Evolutionary conservation across 2,888 invertebrate species (phyloP).

Genomic region (Scrobipalpa atriplicella): DNA sequence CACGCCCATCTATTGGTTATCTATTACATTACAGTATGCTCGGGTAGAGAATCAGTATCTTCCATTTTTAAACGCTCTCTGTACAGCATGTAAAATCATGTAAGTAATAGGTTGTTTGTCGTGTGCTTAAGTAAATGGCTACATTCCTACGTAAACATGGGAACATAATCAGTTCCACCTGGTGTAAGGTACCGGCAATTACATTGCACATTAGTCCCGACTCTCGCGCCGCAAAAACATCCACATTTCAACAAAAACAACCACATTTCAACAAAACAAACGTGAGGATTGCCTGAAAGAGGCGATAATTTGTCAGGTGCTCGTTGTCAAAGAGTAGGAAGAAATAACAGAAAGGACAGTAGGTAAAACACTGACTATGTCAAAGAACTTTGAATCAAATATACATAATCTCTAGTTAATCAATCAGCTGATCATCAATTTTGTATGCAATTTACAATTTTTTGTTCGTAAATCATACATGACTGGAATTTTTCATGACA

Average conservation of each 20-base stretch:
- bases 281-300: conserved; percentile 72
- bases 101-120: not conserved
- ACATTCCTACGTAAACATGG: conserved; percentile 20
- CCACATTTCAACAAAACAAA: conserved; percentile 78
- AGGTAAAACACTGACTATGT: too few relatives aligned
- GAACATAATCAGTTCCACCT: conserved; percentile 24
- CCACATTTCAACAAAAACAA: conserved; percentile 69
- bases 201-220: conserved; percentile 68
- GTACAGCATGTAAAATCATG: too few relatives aligned
- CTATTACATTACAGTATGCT: too few relatives aligned
- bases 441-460: too few relatives aligned
- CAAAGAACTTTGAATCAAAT: too few relatives aligned
- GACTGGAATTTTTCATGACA: too few relatives aligned
- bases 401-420: too few relatives aligned
- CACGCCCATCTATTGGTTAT: too few relatives aligned
- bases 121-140: not conserved
- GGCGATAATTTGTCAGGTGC: conserved; percentile 76
- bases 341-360: not conserved
- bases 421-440: too few relatives aligned
- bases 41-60: too few relatives aligned
- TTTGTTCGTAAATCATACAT: too few relatives aligned
- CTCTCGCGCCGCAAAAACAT: conserved; percentile 63
- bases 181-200: conserved; percentile 47
- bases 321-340: conserved; percentile 58
- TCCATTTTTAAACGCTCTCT: too few relatives aligned